A percentile compares a stretch with the other conserved stretches of the same genome.
These are phyloP conservation scores for Patagioenas fasciata DNA, from an alignment of 2,113 vertebrate species.

Conservation along the genomic window DNA sequence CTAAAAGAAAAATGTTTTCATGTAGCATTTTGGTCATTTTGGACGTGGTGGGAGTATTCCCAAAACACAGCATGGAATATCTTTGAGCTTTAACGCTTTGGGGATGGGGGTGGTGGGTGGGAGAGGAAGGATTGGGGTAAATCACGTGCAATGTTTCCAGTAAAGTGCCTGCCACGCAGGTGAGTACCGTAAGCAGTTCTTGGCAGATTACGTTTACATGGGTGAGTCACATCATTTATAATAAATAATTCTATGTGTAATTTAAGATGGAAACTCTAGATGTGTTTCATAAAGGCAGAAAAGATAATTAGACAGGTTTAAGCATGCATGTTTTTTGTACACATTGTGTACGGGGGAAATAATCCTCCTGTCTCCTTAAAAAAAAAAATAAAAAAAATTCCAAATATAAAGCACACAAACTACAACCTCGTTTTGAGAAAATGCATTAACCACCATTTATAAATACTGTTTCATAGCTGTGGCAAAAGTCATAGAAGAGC, in stretches of 20 bases:
- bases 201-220: neutral
- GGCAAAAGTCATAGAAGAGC: neutral
- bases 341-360: neutral
- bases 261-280: conserved; percentile 39
- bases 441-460: neutral
- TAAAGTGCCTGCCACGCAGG: neutral
- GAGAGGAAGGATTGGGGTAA: conserved; percentile 16
- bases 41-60: neutral
- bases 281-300: neutral
- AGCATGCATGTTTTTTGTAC: neutral
- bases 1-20: neutral
- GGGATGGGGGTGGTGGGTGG: neutral
- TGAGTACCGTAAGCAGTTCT: neutral
- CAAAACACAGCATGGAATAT: neutral
- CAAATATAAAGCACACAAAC: neutral
- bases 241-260: neutral
- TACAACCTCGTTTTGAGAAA: neutral
- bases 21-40: neutral
- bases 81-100: neutral
- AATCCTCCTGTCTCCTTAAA: neutral
- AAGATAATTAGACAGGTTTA: conserved; percentile 21
- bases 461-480: neutral
- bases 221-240: conserved; percentile 4
- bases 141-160: neutral
- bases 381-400: neutral